Evolutionary conservation across 2,797 vertebrate genomes (phyloP).

Genomic region (Betta splendens): DNA sequence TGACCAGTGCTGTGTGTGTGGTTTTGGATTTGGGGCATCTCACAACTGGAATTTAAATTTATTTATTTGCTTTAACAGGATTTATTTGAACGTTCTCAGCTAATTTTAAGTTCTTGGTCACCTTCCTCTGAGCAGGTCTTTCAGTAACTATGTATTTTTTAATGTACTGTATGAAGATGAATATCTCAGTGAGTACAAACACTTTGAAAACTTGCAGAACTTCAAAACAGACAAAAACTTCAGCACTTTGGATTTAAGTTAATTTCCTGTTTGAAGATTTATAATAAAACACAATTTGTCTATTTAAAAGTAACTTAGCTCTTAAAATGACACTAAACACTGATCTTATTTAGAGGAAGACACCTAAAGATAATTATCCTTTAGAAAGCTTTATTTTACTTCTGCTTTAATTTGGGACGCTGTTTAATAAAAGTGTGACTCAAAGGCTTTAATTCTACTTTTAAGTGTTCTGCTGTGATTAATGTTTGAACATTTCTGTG

Average conservation of each 20-base stretch:
- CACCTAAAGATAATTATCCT: conserved; percentile 24
- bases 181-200: background rate
- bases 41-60: conserved; percentile 51
- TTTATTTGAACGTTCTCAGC: conserved; percentile 12
- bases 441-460: conserved; percentile 54
- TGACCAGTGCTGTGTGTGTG: conserved; percentile 49
- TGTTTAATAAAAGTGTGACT: conserved; percentile 56
- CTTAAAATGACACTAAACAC: conserved; percentile 6
- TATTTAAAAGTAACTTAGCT: conserved; percentile 6
- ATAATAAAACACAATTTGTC: background rate
- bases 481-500: conserved; percentile 57
- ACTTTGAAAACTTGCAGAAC: background rate
- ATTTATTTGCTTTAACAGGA: conserved; percentile 44
- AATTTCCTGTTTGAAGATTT: conserved; percentile 1
- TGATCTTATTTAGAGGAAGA: conserved; percentile 2
- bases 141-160: background rate
- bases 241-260: conserved; percentile 1
- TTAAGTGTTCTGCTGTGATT: conserved; percentile 57
- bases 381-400: conserved; percentile 14
- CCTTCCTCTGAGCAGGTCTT: conserved; percentile 7
- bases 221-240: background rate
- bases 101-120: conserved; percentile 41
- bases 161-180: too few relatives aligned
- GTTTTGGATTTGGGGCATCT: conserved; percentile 20
- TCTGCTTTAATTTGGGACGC: conserved; percentile 20